Evolutionary conservation across 2,888 invertebrate genomes (phyloP).

Genomic region (Nemapogon koenigi): DNA sequence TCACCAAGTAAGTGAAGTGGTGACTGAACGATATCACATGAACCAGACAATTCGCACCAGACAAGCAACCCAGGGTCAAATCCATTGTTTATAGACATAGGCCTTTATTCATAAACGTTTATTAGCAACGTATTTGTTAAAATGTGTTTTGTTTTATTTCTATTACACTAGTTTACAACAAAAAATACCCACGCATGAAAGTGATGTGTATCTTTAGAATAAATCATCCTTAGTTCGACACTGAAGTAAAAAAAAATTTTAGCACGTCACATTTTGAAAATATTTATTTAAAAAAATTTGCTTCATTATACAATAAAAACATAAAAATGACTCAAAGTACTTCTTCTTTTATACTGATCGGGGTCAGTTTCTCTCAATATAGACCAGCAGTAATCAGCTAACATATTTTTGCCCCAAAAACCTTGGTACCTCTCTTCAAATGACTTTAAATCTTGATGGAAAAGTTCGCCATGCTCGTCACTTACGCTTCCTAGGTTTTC

Average conservation of each 20-base stretch:
- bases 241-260: not conserved
- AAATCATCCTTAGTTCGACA: not conserved
- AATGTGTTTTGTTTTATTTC: too few species aligned
- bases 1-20: too few species aligned
- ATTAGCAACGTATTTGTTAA: too few species aligned
- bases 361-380: constrained; percentile 9
- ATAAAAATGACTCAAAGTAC: not conserved
- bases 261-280: not conserved
- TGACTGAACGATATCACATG: too few species aligned
- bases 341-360: constrained; percentile 1
- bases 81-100: too few species aligned
- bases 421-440: constrained; percentile 28
- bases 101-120: too few species aligned
- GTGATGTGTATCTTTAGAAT: not conserved
- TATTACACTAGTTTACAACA: not conserved
- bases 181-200: not conserved
- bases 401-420: constrained; percentile 23
- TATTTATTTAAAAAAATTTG: not conserved
- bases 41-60: too few species aligned
- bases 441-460: constrained; percentile 25
- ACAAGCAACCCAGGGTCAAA: too few species aligned
- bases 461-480: constrained; percentile 23
- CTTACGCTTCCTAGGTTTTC: constrained; percentile 27
- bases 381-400: constrained; percentile 27
- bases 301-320: not conserved